Conservation (phyloP, 2,888 invertebrate species). For the Nowickia ferox region DNA sequence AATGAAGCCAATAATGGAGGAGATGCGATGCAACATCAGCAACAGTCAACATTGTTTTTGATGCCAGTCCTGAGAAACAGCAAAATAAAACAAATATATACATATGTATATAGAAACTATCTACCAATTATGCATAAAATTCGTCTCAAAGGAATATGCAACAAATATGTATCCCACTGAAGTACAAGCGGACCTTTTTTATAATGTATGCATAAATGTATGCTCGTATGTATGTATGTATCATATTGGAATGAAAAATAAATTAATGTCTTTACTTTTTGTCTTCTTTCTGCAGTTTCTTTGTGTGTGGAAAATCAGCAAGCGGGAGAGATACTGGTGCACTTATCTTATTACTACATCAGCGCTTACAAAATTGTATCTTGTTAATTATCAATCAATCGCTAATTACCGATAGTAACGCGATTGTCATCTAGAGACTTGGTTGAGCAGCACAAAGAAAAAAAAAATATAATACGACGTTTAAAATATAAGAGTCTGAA, state of each 20-base stretch:
- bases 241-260: conserved; percentile 40
- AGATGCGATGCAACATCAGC: conserved; percentile 62
- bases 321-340: conserved; percentile 30
- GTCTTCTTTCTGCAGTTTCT: not conserved
- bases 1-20: conserved; percentile 29
- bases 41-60: conserved; percentile 62
- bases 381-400: conserved; percentile 81
- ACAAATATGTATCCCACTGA: conserved; percentile 29
- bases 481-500: conserved; percentile 15
- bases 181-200: conserved; percentile 17
- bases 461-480: not conserved
- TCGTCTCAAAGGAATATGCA: conserved; percentile 59
- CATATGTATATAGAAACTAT: conserved; percentile 3
- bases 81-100: conserved; percentile 43
- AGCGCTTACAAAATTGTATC: conserved; percentile 78
- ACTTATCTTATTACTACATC: conserved; percentile 70
- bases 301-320: conserved; percentile 21
- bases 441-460: conserved; percentile 26
- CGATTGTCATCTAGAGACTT: conserved; percentile 76
- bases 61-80: conserved; percentile 15
- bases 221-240: conserved; percentile 24
- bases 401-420: conserved; percentile 81
- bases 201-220: conserved; percentile 39
- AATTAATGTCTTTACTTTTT: conserved; percentile 53
- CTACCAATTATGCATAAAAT: conserved; percentile 70